Conservation (phyloP, 2,888 invertebrate species). For the Andrena hattorfiana region DNA sequence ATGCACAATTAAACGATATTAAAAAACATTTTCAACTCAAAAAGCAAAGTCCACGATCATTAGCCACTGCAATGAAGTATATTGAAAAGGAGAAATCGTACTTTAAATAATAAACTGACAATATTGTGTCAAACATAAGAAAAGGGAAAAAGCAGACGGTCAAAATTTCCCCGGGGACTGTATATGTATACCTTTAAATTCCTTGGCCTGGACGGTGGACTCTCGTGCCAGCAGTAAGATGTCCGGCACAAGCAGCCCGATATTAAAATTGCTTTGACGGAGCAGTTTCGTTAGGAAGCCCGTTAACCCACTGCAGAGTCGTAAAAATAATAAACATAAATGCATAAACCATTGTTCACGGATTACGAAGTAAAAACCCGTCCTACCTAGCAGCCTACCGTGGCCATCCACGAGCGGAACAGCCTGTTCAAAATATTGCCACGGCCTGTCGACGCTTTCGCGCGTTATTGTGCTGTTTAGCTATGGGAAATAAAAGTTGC, state of each 20-base stretch:
- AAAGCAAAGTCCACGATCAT: too few species aligned
- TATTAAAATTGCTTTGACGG: slow-evolving; percentile 46
- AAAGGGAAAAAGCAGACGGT: neutral
- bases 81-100: too few species aligned
- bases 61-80: too few species aligned
- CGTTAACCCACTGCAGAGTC: slow-evolving; percentile 74
- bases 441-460: slow-evolving; percentile 36
- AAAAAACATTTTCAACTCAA: too few species aligned
- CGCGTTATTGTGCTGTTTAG: slow-evolving; percentile 48
- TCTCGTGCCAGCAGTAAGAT: slow-evolving; percentile 19
- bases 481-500: slow-evolving; percentile 57
- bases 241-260: slow-evolving; percentile 18
- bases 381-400: slow-evolving; percentile 41
- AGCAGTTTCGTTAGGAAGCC: slow-evolving; percentile 24
- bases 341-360: slow-evolving; percentile 79
- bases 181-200: too few species aligned
- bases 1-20: too few species aligned
- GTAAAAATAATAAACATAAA: slow-evolving; percentile 82
- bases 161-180: neutral
- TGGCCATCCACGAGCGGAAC: slow-evolving; percentile 6
- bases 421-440: slow-evolving; percentile 53
- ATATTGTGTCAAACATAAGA: neutral
- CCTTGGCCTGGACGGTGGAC: neutral
- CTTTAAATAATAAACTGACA: too few species aligned
- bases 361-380: slow-evolving; percentile 70